Base-by-base conservation (phyloP, 2,113 vertebrate genomes). In the Odocoileus hemionus region DNA sequence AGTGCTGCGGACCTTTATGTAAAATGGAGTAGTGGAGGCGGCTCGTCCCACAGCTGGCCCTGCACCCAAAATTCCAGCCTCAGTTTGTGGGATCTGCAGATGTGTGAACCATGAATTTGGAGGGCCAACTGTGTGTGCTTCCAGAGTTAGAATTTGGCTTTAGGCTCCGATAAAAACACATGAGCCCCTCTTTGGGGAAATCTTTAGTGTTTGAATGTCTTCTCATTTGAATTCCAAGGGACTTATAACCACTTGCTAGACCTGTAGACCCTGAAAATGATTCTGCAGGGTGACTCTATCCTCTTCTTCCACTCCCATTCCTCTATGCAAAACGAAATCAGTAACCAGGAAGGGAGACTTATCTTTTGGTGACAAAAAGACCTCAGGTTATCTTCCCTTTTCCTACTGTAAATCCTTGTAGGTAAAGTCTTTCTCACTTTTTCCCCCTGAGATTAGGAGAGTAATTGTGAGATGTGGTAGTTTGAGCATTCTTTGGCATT, bases 1-100 rank as follows among this genome's bases (percentile, higher is more conserved):
- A 23, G 33, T 25, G 33, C 50, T 36, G 19, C 0, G 0, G 11
- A 14, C 2, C 12, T 52, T 25, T 83, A 14, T 54, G 2, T 54
- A 15, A 54, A 83, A 54, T 83, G 79, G 79, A 14, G 19, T n/a
- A 4, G 50, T 25, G 36, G 12, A 5, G 12, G 50, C 1, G 0
- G 50, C 17, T 82, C 2, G 3, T 36, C 79, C 1, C 79, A 54
- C 19, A 19, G 8, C 33, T 6, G 33, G n/a, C 33, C 79, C 12
- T 7, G 19, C 19, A 36, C 33, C 50, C 33, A 25, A 54, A 50
- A 54, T 54, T n/a, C 33, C 10, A 54, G 54, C 33, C 33, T 23
- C 33, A 4, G 6, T 25, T 54, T 15, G 79, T 54, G 11, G 5
- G n/a, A 54, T 36, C 50, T 83, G 79, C 50, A 13, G 33, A 54